Conservation (phyloP, 2,113 vertebrate genomes). For the Chlorocebus sabaeus region DNA sequence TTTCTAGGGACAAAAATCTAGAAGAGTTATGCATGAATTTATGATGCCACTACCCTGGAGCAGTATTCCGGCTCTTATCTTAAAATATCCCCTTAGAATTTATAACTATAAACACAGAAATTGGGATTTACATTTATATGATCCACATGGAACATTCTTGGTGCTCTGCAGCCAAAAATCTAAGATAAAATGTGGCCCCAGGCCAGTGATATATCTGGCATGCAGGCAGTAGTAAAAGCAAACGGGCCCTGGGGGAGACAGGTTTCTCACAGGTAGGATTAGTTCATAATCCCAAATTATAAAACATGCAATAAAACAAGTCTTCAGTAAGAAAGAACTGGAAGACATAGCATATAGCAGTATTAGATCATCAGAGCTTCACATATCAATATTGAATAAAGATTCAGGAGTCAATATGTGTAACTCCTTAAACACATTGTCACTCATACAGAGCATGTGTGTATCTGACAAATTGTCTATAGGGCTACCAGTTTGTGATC, state of each 20-base stretch:
- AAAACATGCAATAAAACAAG: neutral
- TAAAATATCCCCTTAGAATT: neutral
- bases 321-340: neutral
- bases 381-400: neutral
- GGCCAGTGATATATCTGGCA: neutral
- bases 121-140: neutral
- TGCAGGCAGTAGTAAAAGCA: neutral
- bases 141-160: neutral
- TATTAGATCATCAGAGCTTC: neutral
- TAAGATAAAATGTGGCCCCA: neutral
- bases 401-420: neutral
- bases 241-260: neutral
- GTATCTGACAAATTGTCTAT: neutral
- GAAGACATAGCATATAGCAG: neutral
- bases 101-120: neutral
- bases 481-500: neutral
- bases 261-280: neutral
- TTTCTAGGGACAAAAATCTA: neutral
- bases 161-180: neutral
- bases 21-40: neutral
- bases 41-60: neutral
- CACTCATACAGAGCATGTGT: neutral
- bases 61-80: neutral
- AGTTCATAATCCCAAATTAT: neutral
- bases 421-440: neutral